phyloP scores from a whole-genome alignment of 2,113 vertebrate species.

The Ascaphus truei region DNA sequence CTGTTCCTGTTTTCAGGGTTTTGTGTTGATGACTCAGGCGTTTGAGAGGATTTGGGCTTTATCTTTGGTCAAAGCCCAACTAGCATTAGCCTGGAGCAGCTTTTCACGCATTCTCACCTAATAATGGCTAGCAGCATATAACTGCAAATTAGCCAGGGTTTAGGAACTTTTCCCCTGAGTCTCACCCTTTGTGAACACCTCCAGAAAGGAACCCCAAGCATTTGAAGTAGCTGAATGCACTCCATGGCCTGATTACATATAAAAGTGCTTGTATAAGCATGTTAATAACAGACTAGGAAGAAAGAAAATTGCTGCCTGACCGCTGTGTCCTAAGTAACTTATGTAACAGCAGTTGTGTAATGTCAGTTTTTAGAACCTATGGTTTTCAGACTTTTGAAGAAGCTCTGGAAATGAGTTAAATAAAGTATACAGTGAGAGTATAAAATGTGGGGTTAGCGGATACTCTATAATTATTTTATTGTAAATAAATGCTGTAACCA shows the following conservation, averaged over 20 bases:
- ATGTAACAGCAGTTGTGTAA: conserved; percentile 10
- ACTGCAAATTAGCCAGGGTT: conserved; percentile 7
- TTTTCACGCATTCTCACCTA: conserved; percentile 17
- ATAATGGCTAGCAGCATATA: conserved; percentile 2
- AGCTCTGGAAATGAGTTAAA: no score
- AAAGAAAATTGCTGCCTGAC: neutral
- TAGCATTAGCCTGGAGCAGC: neutral
- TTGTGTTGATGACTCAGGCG: conserved; percentile 13
- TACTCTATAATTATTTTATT: no score
- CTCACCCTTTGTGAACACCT: neutral
- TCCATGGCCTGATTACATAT: neutral
- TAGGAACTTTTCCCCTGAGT: neutral
- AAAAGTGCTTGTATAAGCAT: conserved; percentile 18
- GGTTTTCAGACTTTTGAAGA: no score
- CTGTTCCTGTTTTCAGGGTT: neutral
- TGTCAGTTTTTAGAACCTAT: no score
- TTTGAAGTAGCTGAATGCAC: neutral
- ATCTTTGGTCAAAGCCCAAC: neutral
- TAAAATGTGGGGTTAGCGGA: no score
- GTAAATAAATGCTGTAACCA: no score
- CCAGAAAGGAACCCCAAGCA: neutral
- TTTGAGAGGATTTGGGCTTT: neutral
- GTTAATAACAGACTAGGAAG: no score
- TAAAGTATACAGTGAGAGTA: no score
- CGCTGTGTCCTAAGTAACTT: neutral